Percentiles rank a stretch among this genome's conserved stretches.
Conservation (phyloP, 1,140 invertebrate species). For the Eufriesea mexicana region DNA sequence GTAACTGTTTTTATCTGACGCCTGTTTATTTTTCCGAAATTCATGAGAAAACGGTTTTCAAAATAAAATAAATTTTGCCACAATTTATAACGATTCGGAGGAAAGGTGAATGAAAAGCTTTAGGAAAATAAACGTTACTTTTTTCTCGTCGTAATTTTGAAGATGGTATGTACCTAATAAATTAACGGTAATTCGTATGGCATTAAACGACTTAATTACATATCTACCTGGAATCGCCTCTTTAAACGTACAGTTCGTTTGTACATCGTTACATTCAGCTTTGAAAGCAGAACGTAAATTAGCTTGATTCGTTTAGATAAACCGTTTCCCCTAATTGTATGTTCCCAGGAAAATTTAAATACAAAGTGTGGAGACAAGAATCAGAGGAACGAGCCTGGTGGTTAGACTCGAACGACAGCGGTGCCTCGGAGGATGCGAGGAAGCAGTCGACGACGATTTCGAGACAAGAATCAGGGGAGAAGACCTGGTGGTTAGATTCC, state of each 20-base stretch:
- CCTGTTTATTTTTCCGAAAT: not conserved
- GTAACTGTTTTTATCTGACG: not conserved
- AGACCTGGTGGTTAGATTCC: constrained; percentile 78
- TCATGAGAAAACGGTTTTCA: not conserved
- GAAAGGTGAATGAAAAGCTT: too few relatives aligned
- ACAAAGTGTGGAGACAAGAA: constrained; percentile 78
- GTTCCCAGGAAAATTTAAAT: constrained; percentile 78
- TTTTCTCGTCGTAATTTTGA: too few relatives aligned
- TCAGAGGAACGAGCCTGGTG: constrained; percentile 78
- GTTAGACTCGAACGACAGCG: constrained; percentile 73
- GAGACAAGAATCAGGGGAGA: constrained; percentile 77
- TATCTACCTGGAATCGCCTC: too few relatives aligned
- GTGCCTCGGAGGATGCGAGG: constrained; percentile 61
- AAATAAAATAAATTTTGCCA: not conserved
- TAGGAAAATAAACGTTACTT: too few relatives aligned
- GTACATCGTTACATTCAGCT: not conserved
- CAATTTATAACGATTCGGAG: too few relatives aligned
- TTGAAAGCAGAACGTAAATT: not conserved
- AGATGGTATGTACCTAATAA: too few relatives aligned
- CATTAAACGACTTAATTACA: too few relatives aligned
- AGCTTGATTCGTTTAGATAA: not conserved
- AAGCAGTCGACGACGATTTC: constrained; percentile 22
- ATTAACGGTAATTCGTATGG: too few relatives aligned
- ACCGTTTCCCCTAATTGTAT: not conserved
- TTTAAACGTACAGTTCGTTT: not conserved